Evolutionary conservation across 2,113 vertebrate species (phyloP), one percentile per base, ranked within the genome.

Genomic region (Nyctereutes procyonoides): DNA sequence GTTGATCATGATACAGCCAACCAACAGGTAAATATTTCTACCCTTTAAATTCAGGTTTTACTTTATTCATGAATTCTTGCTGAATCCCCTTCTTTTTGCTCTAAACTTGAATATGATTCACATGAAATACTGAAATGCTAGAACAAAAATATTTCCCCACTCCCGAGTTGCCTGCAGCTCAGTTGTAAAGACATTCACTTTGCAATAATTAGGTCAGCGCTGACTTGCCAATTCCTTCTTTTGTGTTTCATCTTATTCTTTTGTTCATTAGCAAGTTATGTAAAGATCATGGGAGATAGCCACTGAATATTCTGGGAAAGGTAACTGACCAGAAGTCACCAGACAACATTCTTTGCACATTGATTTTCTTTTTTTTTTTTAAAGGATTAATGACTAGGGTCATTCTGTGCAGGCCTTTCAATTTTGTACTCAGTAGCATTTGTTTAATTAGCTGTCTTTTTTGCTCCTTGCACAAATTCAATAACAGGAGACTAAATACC

Each of bases 371-470:
- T 81, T 98, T 97, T n/a, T 92, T 43, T 43, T 43, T 43, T 43
- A 7, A 43, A 67, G 71, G 85, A 96, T 97, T 95, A 98, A 97
- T 93, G 89, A 96, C 7, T 32, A 90, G 56, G 82, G 83, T 96
- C 80, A 90, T 77, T 98, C 63, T 77, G 88, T 35, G 62, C 0
- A 90, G n/a, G 15, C 28, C 83, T 98, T 98, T 90, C 92, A 56
- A 97, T 97, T 95, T 79, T 89, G 73, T 73, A 73, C n/a, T 51
- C 38, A n/a, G 28, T 93, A 91, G 60, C 88, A 97, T 93, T 80
- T 88, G 3, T 67, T 98, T 97, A 98, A 98, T 98, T 97, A 97
- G 91, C 97, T 83, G 19, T 12, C 14, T 38, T 76, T 69, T 82
- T 92, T 53, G 19, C 20, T 97, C 12, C 20, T 16, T 95, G 28